Conservation (phyloP, 2,888 invertebrate species). For the Laspeyria flexula region DNA sequence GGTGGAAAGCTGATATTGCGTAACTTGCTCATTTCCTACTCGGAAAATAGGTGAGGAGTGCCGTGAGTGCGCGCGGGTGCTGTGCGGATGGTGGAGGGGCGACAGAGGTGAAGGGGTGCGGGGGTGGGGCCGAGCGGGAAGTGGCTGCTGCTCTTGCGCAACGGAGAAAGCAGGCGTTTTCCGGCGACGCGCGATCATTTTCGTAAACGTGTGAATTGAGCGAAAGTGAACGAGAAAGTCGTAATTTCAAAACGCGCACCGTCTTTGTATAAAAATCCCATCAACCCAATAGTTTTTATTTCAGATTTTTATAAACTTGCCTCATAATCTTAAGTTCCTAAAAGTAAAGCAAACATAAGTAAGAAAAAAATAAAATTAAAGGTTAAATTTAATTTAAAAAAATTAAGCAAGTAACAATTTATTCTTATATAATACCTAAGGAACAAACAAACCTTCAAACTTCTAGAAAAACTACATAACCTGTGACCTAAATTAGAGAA, state of each 20-base stretch:
- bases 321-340: too few relatives aligned
- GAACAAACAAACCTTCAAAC: too few relatives aligned
- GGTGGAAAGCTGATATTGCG: constrained; percentile 72
- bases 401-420: too few relatives aligned
- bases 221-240: constrained; percentile 81
- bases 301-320: neutral
- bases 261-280: constrained; percentile 1
- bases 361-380: too few relatives aligned
- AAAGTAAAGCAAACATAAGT: too few relatives aligned
- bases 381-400: too few relatives aligned
- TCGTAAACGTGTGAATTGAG: constrained; percentile 84
- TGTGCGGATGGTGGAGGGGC: constrained; percentile 26
- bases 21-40: constrained; percentile 74
- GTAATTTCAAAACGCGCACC: constrained; percentile 34
- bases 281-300: neutral
- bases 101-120: constrained; percentile 29
- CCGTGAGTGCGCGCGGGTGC: constrained; percentile 38
- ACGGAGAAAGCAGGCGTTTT: constrained; percentile 80
- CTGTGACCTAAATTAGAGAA: too few relatives aligned
- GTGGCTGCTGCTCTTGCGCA: constrained; percentile 75
- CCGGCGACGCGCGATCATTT: constrained; percentile 81
- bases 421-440: too few relatives aligned
- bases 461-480: too few relatives aligned
- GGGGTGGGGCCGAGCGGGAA: constrained; percentile 64
- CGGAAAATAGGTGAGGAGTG: constrained; percentile 80